These are phyloP conservation scores for Busseola fusca DNA, from an alignment of 2,888 invertebrate species.

Conservation along the genomic window DNA sequence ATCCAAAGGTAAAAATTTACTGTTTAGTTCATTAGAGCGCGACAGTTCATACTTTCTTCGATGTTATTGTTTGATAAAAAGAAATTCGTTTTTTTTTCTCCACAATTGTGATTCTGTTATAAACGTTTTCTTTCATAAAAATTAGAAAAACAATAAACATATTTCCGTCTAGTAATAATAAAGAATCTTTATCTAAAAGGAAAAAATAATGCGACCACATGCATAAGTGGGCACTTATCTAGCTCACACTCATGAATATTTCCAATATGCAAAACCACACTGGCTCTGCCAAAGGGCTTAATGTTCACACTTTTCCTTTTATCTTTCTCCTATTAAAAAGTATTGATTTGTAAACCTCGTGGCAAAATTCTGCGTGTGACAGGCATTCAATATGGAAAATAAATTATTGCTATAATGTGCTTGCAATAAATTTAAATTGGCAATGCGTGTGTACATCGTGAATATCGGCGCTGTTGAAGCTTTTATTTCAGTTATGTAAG, in stretches of 20 bases:
- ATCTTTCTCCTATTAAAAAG: neutral
- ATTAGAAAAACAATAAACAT: neutral
- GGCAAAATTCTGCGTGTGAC: conserved; percentile 8
- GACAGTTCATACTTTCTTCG: conserved; percentile 12
- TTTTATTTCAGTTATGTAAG: neutral
- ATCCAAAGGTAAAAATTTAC: conserved; percentile 9
- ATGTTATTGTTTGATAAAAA: conserved; percentile 5
- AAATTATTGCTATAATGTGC: conserved; percentile 26
- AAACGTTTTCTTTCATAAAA: neutral
- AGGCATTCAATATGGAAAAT: conserved; percentile 23
- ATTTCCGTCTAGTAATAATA: neutral
- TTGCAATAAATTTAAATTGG: conserved; percentile 44
- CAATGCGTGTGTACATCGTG: conserved; percentile 13
- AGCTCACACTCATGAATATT: conserved; percentile 6
- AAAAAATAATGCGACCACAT: neutral
- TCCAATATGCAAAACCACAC: neutral
- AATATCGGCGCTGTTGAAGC: conserved; percentile 9
- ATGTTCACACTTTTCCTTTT: conserved; percentile 5
- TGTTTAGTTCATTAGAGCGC: conserved; percentile 22
- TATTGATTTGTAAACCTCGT: neutral
- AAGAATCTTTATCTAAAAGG: neutral
- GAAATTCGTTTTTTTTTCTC: neutral
- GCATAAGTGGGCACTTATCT: neutral
- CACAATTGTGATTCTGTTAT: neutral
- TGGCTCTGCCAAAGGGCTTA: neutral